Evolutionary conservation across 2,888 invertebrate species (phyloP).

Genomic region (Bombylius discolor): DNA sequence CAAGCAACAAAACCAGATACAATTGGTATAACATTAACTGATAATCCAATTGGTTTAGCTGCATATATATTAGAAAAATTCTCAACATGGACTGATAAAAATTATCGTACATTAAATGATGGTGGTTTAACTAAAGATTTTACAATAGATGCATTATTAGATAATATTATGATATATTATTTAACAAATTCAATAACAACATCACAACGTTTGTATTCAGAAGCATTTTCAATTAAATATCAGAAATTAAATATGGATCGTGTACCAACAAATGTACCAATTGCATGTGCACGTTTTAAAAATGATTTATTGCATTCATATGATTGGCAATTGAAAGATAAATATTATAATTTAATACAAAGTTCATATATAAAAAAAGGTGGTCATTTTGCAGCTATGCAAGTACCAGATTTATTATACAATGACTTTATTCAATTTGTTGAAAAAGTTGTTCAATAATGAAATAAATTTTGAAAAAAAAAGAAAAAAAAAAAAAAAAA

Average conservation of each 20-base stretch:
- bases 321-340: constrained; percentile 20
- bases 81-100: constrained; percentile 54
- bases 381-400: constrained; percentile 31
- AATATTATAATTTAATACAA: constrained; percentile 26
- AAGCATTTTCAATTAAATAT: constrained; percentile 37
- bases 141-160: constrained; percentile 56
- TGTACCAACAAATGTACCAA: constrained; percentile 22
- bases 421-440: constrained; percentile 22
- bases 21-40: constrained; percentile 52
- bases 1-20: constrained; percentile 79
- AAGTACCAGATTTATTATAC: constrained; percentile 27
- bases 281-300: constrained; percentile 28
- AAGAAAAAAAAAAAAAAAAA: not conserved
- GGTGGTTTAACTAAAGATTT: constrained; percentile 53
- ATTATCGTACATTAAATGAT: constrained; percentile 40
- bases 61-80: constrained; percentile 78
- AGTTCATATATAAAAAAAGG: constrained; percentile 24
- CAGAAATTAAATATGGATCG: constrained; percentile 29
- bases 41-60: constrained; percentile 67
- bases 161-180: constrained; percentile 80
- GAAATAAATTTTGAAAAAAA: too few relatives aligned
- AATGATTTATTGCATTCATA: constrained; percentile 24
- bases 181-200: constrained; percentile 57
- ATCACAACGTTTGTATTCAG: constrained; percentile 61
- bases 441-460: constrained; percentile 7